phyloP scores from a whole-genome alignment of 2,888 invertebrate species.

The Papilio gigon region DNA sequence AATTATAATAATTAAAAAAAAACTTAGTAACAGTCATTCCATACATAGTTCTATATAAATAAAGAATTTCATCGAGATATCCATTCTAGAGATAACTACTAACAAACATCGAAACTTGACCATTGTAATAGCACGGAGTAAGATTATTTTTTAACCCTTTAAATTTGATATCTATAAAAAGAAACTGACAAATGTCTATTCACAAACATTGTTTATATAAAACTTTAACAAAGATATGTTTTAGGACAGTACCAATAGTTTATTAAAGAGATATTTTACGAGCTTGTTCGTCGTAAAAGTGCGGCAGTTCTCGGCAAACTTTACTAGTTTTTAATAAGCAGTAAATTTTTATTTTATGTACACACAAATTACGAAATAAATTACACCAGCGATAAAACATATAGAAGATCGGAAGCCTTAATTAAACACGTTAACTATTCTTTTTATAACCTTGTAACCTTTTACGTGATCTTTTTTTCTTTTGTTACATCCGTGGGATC shows the following conservation, averaged over 20 bases:
- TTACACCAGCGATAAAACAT: constrained; percentile 30
- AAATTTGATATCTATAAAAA: no score
- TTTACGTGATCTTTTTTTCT: neutral
- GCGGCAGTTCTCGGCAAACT: constrained; percentile 36
- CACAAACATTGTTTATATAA: constrained; percentile 1
- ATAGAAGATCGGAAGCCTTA: constrained; percentile 28
- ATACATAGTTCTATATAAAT: no score
- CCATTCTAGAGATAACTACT: no score
- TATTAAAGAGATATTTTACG: constrained; percentile 40
- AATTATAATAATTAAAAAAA: no score
- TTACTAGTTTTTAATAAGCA: constrained; percentile 43
- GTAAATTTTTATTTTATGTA: constrained; percentile 41
- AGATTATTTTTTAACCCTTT: no score
- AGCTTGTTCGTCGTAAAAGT: constrained; percentile 40
- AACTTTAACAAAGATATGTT: constrained; percentile 13
- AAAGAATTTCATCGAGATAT: no score
- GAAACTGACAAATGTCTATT: neutral
- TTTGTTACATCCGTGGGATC: neutral
- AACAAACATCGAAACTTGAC: no score
- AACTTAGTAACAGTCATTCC: no score
- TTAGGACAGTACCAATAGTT: constrained; percentile 37
- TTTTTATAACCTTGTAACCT: neutral
- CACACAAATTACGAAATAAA: constrained; percentile 40
- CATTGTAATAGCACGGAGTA: no score
- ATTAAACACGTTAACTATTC: constrained; percentile 26